Conservation (phyloP, 2,888 invertebrate species). For the Digitonthophagus gazella region DNA sequence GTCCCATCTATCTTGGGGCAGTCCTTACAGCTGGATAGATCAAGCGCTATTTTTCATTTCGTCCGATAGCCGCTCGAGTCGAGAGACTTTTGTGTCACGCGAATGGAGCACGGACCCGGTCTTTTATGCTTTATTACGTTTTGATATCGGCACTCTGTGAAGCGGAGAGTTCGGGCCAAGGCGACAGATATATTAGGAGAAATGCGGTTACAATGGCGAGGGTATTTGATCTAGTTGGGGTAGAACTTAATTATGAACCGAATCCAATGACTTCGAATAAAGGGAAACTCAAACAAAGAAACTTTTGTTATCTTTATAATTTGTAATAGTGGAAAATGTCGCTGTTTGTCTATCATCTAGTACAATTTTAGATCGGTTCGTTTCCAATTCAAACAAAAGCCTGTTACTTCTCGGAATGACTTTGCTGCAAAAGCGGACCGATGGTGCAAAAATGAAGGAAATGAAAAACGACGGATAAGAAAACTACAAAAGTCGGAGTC, state of each 20-base stretch:
- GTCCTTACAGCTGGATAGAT: constrained; percentile 9
- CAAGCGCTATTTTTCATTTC: constrained; percentile 12
- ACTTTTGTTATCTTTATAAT: too few species aligned
- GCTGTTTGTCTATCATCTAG: too few species aligned
- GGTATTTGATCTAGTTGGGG: not conserved
- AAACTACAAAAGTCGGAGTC: not conserved
- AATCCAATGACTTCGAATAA: too few species aligned
- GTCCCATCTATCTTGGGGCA: constrained; percentile 10
- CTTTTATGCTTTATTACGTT: not conserved
- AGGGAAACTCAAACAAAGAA: too few species aligned
- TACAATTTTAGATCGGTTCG: not conserved
- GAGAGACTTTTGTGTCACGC: not conserved
- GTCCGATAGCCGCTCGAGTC: not conserved
- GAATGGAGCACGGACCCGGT: not conserved
- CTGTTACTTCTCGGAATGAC: not conserved
- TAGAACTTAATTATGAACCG: not conserved
- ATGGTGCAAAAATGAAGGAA: not conserved
- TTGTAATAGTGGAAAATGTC: too few species aligned
- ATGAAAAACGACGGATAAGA: not conserved
- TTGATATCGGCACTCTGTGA: not conserved
- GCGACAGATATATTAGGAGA: not conserved
- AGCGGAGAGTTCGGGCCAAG: not conserved
- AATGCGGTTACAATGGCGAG: not conserved
- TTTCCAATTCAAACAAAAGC: not conserved
- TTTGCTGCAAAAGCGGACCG: not conserved